A percentile compares a stretch with the other conserved stretches of the same genome.
These are phyloP conservation scores for Poecilia gillii DNA, from an alignment of 2,797 vertebrate genomes.

Conservation along the genomic window DNA sequence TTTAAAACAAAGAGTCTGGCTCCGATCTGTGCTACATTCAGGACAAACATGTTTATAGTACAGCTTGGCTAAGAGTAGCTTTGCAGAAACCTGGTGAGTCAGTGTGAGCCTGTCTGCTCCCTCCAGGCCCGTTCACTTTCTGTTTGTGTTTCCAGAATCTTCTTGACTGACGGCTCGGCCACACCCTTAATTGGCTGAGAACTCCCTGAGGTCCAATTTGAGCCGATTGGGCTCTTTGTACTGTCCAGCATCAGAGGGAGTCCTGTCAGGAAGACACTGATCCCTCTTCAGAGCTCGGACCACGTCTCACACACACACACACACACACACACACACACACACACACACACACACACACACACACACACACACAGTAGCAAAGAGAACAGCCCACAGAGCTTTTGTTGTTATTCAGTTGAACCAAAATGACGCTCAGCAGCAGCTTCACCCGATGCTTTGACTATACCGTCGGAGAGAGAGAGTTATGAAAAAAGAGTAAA, in stretches of 20 bases:
- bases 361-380: constrained; percentile 7
- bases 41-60: background rate
- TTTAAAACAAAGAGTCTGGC: background rate
- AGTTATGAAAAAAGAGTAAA: background rate
- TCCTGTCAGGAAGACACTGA: constrained; percentile 39
- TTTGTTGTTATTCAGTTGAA: constrained; percentile 6
- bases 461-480: background rate
- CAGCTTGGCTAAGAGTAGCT: too few relatives aligned
- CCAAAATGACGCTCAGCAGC: background rate
- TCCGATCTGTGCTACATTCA: background rate
- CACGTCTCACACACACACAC: background rate
- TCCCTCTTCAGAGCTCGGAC: constrained; percentile 24
- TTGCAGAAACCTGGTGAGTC: background rate
- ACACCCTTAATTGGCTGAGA: constrained; percentile 58
- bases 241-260: constrained; percentile 30
- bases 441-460: background rate
- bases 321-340: background rate
- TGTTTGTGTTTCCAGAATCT: constrained; percentile 20
- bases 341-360: background rate
- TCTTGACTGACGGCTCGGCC: constrained; percentile 56
- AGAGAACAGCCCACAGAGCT: background rate
- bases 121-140: constrained; percentile 1
- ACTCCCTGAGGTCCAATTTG: constrained; percentile 57
- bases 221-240: constrained; percentile 23
- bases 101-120: background rate